Percentiles rank a stretch among this genome's conserved stretches.
phyloP scores from a whole-genome alignment of 2,113 vertebrate species.

The Sorex araneus region DNA sequence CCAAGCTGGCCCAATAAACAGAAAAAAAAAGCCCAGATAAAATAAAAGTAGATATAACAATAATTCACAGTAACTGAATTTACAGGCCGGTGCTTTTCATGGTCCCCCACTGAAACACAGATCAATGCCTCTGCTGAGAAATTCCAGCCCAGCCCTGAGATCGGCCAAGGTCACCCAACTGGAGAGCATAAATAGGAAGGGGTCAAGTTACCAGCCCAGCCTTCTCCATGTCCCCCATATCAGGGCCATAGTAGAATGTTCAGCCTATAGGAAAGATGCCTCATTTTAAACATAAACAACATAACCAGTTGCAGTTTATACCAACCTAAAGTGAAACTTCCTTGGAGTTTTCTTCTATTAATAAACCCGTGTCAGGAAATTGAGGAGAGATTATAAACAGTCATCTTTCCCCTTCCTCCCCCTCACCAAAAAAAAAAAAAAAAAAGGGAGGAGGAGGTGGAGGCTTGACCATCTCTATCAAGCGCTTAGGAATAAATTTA shows the following conservation, averaged over 20 bases:
- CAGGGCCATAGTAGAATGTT: not conserved
- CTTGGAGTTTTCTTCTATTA: conserved; percentile 15
- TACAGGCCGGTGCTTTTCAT: conserved; percentile 9
- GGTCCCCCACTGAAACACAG: not conserved
- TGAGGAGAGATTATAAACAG: conserved; percentile 9
- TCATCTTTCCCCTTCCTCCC: no score
- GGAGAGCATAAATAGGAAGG: no score
- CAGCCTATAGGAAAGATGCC: not conserved
- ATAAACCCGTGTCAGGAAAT: conserved; percentile 49
- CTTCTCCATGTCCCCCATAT: not conserved
- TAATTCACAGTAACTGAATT: conserved; percentile 20
- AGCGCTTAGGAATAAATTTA: not conserved
- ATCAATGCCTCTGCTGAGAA: not conserved
- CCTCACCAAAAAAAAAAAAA: no score
- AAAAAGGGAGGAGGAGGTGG: no score
- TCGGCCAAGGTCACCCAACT: not conserved
- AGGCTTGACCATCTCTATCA: not conserved
- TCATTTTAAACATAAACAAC: conserved; percentile 6
- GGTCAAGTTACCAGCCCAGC: not conserved
- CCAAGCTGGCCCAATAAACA: conserved; percentile 53
- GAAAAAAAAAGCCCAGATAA: conserved; percentile 33
- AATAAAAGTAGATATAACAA: not conserved
- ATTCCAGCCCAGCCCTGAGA: not conserved
- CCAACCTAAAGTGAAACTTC: conserved; percentile 22
- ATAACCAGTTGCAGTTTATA: not conserved